Evolutionary conservation across 2,113 vertebrate species (phyloP).

Genomic region (Pungitius pungitius): DNA sequence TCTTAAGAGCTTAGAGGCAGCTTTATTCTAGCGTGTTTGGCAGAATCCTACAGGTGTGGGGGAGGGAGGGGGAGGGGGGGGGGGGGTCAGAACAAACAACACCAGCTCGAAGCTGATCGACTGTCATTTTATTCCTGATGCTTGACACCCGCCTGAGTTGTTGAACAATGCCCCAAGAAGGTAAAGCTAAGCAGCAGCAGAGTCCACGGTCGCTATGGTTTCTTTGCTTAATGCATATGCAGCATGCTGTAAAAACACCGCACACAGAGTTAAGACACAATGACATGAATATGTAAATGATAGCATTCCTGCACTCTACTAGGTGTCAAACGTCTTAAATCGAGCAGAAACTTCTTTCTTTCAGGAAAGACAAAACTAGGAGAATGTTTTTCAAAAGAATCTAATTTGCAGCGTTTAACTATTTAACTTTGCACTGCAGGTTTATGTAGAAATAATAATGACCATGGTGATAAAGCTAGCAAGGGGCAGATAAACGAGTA

Average conservation of each 20-base stretch:
- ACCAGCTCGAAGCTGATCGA: slow-evolving; percentile 33
- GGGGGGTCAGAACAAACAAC: slow-evolving; percentile 53
- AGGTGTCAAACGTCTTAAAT: background rate
- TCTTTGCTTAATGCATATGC: slow-evolving; percentile 5
- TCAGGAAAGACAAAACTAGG: background rate
- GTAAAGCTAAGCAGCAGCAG: background rate
- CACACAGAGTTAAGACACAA: background rate
- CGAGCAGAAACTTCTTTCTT: background rate
- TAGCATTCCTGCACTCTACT: background rate
- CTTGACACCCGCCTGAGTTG: slow-evolving; percentile 29
- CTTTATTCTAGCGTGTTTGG: slow-evolving; percentile 62
- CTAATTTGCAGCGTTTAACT: background rate
- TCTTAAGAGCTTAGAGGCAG: slow-evolving; percentile 75
- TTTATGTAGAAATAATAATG: slow-evolving; percentile 3
- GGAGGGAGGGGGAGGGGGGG: too few species aligned
- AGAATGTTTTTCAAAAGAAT: background rate
- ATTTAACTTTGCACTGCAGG: background rate
- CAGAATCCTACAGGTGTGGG: slow-evolving; percentile 61
- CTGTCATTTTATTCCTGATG: slow-evolving; percentile 31
- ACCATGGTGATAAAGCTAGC: slow-evolving; percentile 4
- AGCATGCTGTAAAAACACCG: background rate
- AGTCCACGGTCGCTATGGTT: background rate
- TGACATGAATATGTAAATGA: background rate
- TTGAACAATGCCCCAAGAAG: slow-evolving; percentile 1
- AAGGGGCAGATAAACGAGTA: background rate